Conservation (phyloP, 2,797 vertebrate species). For the Momotus momota region DNA sequence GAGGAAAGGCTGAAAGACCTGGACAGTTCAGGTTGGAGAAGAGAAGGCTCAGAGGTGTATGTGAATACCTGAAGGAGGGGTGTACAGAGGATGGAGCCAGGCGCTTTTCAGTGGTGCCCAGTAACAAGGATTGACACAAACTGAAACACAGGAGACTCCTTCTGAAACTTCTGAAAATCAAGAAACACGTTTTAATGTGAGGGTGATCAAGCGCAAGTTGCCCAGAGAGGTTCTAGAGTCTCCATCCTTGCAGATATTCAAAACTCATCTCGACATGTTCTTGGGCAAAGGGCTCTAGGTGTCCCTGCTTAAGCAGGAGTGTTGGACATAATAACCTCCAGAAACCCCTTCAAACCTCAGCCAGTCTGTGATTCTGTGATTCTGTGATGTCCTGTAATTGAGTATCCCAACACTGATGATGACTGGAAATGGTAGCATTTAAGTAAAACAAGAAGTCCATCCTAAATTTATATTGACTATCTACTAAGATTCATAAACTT, state of each 20-base stretch:
- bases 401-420: neutral
- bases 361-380: neutral
- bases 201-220: neutral
- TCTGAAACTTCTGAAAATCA: neutral
- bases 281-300: neutral
- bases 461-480: neutral
- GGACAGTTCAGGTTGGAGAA: neutral
- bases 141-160: neutral
- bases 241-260: neutral
- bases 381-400: neutral
- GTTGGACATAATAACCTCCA: neutral
- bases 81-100: neutral
- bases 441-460: neutral
- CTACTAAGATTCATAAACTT: neutral
- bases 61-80: neutral
- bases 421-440: neutral
- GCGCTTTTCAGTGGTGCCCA: neutral
- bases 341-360: neutral
- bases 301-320: neutral
- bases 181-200: neutral
- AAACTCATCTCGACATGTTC: neutral
- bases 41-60: neutral
- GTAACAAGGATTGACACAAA: neutral
- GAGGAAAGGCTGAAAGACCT: neutral
- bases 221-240: neutral